Evolutionary conservation across 1,140 invertebrate species (phyloP).

Genomic region (Chironomus tepperi): DNA sequence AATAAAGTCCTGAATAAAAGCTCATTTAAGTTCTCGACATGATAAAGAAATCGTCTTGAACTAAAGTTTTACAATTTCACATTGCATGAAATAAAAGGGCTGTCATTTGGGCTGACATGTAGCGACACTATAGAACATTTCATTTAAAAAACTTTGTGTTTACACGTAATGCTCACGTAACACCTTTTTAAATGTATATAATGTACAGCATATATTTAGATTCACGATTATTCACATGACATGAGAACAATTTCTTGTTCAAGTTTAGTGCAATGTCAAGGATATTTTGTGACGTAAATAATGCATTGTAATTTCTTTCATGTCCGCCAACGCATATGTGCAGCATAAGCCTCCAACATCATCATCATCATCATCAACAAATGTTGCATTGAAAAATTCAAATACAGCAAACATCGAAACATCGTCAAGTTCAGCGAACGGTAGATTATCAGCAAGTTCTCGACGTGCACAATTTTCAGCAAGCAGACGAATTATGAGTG

Average conservation of each 20-base stretch:
- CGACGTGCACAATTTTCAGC: conserved; percentile 25
- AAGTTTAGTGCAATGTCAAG: conserved; percentile 7
- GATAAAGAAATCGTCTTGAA: no score
- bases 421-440: not conserved
- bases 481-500: conserved; percentile 36
- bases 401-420: not conserved
- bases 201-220: no score
- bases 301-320: not conserved
- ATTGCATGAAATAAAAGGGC: conserved; percentile 11
- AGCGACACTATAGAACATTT: conserved; percentile 6
- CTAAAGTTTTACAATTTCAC: not conserved
- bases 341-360: not conserved
- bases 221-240: not conserved
- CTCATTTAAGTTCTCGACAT: no score
- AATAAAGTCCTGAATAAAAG: no score
- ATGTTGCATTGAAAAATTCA: conserved; percentile 5
- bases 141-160: not conserved
- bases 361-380: not conserved
- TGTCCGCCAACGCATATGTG: not conserved
- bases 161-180: not conserved
- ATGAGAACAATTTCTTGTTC: not conserved
- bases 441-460: conserved; percentile 1
- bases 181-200: no score
- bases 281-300: not conserved
- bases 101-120: not conserved